Evolutionary conservation across 2,888 invertebrate genomes (phyloP).

Genomic region (Platynereis dumerilii): DNA sequence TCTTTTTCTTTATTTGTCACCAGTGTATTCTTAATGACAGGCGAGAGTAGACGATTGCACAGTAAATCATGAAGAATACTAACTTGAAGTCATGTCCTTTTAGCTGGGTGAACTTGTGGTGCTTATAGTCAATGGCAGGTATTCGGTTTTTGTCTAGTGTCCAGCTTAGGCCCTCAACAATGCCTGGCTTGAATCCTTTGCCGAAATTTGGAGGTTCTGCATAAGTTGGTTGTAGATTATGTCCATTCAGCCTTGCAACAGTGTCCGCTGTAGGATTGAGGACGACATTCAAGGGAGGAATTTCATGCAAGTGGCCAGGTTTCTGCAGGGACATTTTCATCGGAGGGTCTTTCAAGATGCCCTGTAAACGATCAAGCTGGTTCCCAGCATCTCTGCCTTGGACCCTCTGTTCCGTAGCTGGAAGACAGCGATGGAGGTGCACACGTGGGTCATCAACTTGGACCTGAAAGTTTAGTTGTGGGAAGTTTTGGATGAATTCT

Average conservation of each 20-base stretch:
- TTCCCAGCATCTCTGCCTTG: constrained; percentile 53
- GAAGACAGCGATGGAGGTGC: constrained; percentile 51
- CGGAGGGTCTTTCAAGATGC: constrained; percentile 54
- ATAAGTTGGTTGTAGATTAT: background rate
- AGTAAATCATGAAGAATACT: constrained; percentile 9
- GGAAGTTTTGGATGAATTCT: too few relatives aligned
- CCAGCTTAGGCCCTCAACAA: constrained; percentile 26
- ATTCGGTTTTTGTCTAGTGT: constrained; percentile 29
- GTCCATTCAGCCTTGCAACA: constrained; percentile 29
- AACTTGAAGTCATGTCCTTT: constrained; percentile 37
- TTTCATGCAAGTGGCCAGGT: constrained; percentile 43
- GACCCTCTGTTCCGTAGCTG: constrained; percentile 54
- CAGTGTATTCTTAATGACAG: too few relatives aligned
- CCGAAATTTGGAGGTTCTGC: constrained; percentile 6
- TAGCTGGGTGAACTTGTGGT: constrained; percentile 18
- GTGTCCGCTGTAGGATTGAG: constrained; percentile 55
- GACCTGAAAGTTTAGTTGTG: too few relatives aligned
- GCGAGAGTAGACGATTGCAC: too few relatives aligned
- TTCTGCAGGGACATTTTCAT: constrained; percentile 43
- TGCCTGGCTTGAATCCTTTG: constrained; percentile 34
- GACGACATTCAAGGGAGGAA: constrained; percentile 57
- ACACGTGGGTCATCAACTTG: constrained; percentile 50
- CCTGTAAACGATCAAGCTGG: constrained; percentile 53
- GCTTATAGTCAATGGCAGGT: constrained; percentile 32
- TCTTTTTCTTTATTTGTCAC: too few relatives aligned